phyloP scores from a whole-genome alignment of 2,888 invertebrate genomes.

The Eulithis prunata region DNA sequence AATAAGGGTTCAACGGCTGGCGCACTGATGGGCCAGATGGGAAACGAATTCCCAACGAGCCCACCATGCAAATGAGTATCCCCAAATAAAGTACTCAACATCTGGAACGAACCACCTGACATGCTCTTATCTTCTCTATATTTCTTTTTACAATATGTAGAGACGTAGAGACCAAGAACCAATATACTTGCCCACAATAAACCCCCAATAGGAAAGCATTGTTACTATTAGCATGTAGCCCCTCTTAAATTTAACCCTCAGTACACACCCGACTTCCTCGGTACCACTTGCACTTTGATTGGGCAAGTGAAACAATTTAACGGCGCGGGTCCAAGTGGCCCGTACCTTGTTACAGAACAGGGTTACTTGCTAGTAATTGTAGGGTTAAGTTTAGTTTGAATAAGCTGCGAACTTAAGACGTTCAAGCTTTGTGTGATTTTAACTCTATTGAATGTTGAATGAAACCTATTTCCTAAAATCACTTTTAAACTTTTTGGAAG shows the following conservation, averaged over 20 bases:
- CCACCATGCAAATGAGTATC: too few relatives aligned
- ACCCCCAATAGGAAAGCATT: neutral
- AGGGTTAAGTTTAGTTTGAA: conserved; percentile 21
- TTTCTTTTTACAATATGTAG: too few relatives aligned
- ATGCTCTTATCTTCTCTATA: too few relatives aligned
- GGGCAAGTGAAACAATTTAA: conserved; percentile 51
- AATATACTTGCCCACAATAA: too few relatives aligned
- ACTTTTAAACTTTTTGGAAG: neutral
- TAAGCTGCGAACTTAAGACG: neutral
- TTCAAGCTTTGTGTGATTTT: neutral
- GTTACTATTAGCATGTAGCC: neutral
- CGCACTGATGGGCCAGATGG: too few relatives aligned
- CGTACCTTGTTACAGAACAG: conserved; percentile 20
- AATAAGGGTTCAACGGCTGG: too few relatives aligned
- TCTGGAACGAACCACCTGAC: too few relatives aligned
- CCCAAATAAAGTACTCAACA: too few relatives aligned
- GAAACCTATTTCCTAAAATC: neutral
- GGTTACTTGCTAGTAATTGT: conserved; percentile 25
- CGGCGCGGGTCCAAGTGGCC: conserved; percentile 27
- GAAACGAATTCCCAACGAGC: too few relatives aligned
- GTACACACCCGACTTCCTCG: neutral
- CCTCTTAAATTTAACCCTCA: neutral
- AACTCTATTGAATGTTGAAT: neutral
- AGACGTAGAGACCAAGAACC: too few relatives aligned
- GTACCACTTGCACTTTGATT: conserved; percentile 45